Conservation (phyloP, 2,888 invertebrate genomes). For the Tinea trinotella region DNA sequence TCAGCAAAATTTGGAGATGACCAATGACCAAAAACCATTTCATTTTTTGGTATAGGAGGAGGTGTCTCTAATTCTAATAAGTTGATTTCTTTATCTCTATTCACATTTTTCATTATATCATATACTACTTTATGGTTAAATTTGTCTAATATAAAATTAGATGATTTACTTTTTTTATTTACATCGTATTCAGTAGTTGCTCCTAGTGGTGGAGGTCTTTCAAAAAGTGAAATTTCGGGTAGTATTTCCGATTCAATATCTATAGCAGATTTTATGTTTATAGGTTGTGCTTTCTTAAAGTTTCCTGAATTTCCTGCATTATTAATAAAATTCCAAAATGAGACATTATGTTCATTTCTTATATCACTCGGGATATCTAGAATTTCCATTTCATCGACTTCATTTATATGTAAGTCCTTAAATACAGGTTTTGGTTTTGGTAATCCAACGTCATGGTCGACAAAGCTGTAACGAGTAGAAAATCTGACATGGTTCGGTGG, state of each 20-base stretch:
- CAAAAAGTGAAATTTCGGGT: slow-evolving; percentile 33
- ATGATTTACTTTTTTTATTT: slow-evolving; percentile 18
- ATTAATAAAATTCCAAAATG: slow-evolving; percentile 38
- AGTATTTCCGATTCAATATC: slow-evolving; percentile 8
- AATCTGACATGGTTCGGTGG: slow-evolving; percentile 33
- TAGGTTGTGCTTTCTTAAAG: slow-evolving; percentile 26
- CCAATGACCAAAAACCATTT: slow-evolving; percentile 52
- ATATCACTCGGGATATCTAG: slow-evolving; percentile 28
- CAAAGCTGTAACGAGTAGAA: slow-evolving; percentile 33
- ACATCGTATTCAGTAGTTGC: neutral
- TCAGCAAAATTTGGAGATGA: slow-evolving; percentile 51
- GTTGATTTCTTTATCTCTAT: neutral
- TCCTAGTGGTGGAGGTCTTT: slow-evolving; percentile 43
- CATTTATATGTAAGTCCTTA: slow-evolving; percentile 23
- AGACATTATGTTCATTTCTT: slow-evolving; percentile 11
- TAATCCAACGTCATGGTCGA: slow-evolving; percentile 36
- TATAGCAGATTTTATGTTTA: slow-evolving; percentile 19
- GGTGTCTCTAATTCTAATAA: slow-evolving; percentile 38
- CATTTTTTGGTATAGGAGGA: slow-evolving; percentile 36
- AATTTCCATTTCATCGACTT: slow-evolving; percentile 32
- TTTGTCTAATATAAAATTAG: neutral
- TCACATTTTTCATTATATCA: neutral
- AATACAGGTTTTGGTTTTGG: slow-evolving; percentile 25
- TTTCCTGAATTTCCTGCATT: slow-evolving; percentile 29
- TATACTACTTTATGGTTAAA: neutral